Conservation (phyloP, 2,888 invertebrate species). For the Cinara cedri region DNA sequence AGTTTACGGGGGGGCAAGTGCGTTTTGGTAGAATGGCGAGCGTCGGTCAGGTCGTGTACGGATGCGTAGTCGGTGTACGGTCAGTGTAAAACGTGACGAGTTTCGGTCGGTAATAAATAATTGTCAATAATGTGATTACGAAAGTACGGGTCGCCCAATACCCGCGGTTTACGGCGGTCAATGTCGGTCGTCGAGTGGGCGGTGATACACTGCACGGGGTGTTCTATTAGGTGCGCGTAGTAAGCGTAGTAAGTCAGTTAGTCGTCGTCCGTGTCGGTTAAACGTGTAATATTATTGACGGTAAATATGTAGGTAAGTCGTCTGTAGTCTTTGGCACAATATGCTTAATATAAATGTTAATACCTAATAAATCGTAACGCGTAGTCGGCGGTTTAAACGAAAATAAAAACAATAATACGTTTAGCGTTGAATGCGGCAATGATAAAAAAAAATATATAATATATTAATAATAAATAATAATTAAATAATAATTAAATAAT, state of each 20-base stretch:
- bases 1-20: background rate
- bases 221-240: no score
- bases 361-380: background rate
- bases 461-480: background rate
- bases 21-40: background rate
- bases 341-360: background rate
- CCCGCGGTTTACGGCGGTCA: no score
- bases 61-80: no score
- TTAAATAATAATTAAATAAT: background rate
- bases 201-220: no score
- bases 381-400: background rate
- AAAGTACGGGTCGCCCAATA: no score
- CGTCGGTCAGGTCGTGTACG: no score
- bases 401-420: slow-evolving; percentile 13
- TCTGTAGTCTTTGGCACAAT: slow-evolving; percentile 43
- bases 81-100: no score
- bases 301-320: background rate
- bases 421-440: no score
- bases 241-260: no score
- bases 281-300: slow-evolving; percentile 14
- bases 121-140: no score
- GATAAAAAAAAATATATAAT: background rate
- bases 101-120: no score
- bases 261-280: slow-evolving; percentile 33
- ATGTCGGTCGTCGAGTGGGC: no score